Evolutionary conservation across 2,888 invertebrate genomes (phyloP).

Genomic region (Pachydiplax longipennis): DNA sequence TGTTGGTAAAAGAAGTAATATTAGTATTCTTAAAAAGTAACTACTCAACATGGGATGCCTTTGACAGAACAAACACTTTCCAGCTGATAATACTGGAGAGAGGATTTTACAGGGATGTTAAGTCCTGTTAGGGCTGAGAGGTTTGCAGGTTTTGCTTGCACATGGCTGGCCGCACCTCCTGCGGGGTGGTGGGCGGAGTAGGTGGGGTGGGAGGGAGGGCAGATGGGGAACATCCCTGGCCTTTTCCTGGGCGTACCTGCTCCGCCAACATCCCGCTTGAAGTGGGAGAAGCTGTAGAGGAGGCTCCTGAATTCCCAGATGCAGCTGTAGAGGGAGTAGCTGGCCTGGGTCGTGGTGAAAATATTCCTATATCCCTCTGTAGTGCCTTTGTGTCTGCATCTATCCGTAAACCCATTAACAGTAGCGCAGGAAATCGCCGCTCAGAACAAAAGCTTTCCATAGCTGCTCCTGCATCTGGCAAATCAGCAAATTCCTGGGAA

Average conservation of each 20-base stretch:
- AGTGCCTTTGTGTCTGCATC: conserved; percentile 62
- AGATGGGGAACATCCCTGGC: conserved; percentile 13
- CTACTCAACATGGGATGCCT: neutral
- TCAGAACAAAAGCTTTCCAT: conserved; percentile 63
- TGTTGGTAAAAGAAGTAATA: neutral
- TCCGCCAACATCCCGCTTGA: conserved; percentile 23
- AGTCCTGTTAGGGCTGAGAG: conserved; percentile 4
- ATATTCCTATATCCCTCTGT: conserved; percentile 69
- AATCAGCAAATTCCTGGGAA: conserved; percentile 64
- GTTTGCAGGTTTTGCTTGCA: conserved; percentile 2
- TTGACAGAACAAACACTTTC: neutral
- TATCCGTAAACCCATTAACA: conserved; percentile 69
- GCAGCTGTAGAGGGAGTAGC: neutral
- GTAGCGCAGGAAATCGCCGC: conserved; percentile 60
- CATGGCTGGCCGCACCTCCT: neutral
- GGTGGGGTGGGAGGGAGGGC: conserved; percentile 3
- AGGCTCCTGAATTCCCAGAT: neutral
- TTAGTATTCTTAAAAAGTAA: neutral
- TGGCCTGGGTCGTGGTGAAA: conserved; percentile 51
- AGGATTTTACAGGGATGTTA: neutral
- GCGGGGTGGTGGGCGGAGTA: conserved; percentile 13
- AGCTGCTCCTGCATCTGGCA: conserved; percentile 61
- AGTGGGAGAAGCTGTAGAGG: conserved; percentile 8
- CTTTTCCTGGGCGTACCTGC: conserved; percentile 34
- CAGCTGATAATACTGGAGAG: neutral